phyloP scores from a whole-genome alignment of 92 coral and sea anemone genomes.

The Epizoanthus fatuus region DNA sequence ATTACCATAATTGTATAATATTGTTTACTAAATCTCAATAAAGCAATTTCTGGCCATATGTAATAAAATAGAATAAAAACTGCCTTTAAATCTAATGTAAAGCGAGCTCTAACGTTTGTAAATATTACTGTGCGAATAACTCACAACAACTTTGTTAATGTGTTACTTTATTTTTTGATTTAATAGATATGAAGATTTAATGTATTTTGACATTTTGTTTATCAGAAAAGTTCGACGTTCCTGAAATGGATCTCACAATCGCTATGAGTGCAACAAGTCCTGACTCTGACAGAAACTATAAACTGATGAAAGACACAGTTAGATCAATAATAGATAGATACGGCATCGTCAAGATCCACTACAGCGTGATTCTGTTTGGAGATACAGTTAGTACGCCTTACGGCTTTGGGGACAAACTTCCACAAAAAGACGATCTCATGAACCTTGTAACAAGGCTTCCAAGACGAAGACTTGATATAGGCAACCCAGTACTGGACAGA shows the following conservation, averaged over 20 bases:
- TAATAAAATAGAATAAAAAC: no score
- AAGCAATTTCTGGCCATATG: no score
- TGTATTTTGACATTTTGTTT: not conserved
- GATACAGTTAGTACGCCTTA: conserved; percentile 3
- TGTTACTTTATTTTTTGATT: no score
- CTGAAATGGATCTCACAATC: conserved; percentile 81
- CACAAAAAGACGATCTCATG: conserved; percentile 32
- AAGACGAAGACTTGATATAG: not conserved
- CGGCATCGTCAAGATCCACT: conserved; percentile 62
- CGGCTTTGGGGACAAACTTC: conserved; percentile 28
- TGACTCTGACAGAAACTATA: conserved; percentile 67
- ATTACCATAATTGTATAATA: no score
- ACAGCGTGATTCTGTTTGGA: conserved; percentile 64
- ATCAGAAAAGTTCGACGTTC: conserved; percentile 48
- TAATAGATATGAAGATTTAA: not conserved
- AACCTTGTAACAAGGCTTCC: conserved; percentile 21
- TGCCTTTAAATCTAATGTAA: no score
- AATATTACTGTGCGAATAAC: no score
- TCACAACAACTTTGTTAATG: no score
- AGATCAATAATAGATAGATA: conserved; percentile 67
- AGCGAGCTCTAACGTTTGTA: no score
- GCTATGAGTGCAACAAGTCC: conserved; percentile 81
- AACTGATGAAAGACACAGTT: conserved; percentile 61
- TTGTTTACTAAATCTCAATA: no score
- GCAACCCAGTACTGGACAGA: not conserved